A percentile compares a stretch with the other conserved stretches of the same genome.
Conservation (phyloP, 2,113 vertebrate genomes). For the Urocolius indicus region DNA sequence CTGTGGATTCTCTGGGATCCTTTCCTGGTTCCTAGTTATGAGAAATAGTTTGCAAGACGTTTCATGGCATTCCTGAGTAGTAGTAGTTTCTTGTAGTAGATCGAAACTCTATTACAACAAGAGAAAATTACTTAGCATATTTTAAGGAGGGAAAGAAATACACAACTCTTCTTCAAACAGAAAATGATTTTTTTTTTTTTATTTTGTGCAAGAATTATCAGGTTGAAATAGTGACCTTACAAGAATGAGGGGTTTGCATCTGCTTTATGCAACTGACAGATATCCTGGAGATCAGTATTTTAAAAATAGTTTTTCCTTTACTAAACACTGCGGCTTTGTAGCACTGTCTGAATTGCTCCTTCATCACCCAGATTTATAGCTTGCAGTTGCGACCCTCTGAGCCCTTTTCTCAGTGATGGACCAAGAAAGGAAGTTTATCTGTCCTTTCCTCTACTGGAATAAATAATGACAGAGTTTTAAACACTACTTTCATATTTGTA, state of each 20-base stretch:
- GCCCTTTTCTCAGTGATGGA: conserved; percentile 3
- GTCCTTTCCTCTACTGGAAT: conserved; percentile 38
- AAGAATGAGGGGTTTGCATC: neutral
- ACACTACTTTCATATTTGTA: conserved; percentile 37
- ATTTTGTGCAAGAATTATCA: neutral
- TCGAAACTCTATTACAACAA: neutral
- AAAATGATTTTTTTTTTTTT: neutral
- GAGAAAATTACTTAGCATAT: neutral
- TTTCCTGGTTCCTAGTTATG: neutral
- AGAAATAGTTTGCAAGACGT: neutral
- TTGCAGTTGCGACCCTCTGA: conserved; percentile 5
- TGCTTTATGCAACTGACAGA: neutral
- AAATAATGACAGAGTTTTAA: conserved; percentile 46
- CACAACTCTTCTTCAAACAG: neutral
- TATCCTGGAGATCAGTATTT: conserved; percentile 18
- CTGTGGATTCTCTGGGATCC: neutral
- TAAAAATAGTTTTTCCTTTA: conserved; percentile 35
- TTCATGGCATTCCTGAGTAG: neutral
- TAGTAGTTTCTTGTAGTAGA: neutral
- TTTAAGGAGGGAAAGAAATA: neutral
- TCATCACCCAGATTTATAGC: conserved; percentile 22
- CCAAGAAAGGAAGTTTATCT: conserved; percentile 53
- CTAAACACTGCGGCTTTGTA: conserved; percentile 40
- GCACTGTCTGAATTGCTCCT: neutral
- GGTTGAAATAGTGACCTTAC: neutral